These are phyloP conservation scores for Mamestra configurata DNA, from an alignment of 1,140 invertebrate genomes.

Conservation along the genomic window DNA sequence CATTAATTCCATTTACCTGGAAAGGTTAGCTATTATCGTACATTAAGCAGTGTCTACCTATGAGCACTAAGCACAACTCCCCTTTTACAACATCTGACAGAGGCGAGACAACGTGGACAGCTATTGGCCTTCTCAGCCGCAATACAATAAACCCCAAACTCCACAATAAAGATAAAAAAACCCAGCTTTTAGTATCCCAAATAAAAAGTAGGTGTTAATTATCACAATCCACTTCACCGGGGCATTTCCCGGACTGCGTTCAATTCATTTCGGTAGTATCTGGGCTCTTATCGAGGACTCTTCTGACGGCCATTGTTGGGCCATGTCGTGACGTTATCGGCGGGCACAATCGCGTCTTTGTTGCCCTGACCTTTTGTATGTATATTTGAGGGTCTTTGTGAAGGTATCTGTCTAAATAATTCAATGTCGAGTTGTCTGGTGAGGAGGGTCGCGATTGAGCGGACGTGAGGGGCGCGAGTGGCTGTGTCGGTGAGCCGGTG, in stretches of 20 bases:
- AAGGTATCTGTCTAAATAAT: constrained; percentile 53
- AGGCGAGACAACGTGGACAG: no score
- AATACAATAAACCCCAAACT: constrained; percentile 10
- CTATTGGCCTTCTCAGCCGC: not conserved
- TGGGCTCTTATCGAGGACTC: constrained; percentile 20
- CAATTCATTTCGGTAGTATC: constrained; percentile 23
- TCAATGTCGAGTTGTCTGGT: constrained; percentile 48
- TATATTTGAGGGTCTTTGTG: constrained; percentile 49
- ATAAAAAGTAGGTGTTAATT: constrained; percentile 37
- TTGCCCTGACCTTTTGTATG: constrained; percentile 45
- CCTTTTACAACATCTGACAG: not conserved
- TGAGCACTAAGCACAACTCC: not conserved
- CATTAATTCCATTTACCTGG: not conserved
- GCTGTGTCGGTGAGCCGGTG: no score
- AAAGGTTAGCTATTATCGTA: no score
- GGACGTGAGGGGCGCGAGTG: constrained; percentile 11
- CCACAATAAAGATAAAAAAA: constrained; percentile 35
- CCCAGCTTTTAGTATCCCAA: constrained; percentile 22
- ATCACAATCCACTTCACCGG: not conserved
- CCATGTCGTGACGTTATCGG: constrained; percentile 15
- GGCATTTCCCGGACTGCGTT: not conserved
- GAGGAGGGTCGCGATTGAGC: constrained; percentile 37
- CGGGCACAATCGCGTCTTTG: constrained; percentile 31
- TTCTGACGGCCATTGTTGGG: constrained; percentile 23
- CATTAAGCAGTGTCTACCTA: no score